Conservation (phyloP, 1,140 invertebrate species). For the Eupristina koningsbergeri region DNA sequence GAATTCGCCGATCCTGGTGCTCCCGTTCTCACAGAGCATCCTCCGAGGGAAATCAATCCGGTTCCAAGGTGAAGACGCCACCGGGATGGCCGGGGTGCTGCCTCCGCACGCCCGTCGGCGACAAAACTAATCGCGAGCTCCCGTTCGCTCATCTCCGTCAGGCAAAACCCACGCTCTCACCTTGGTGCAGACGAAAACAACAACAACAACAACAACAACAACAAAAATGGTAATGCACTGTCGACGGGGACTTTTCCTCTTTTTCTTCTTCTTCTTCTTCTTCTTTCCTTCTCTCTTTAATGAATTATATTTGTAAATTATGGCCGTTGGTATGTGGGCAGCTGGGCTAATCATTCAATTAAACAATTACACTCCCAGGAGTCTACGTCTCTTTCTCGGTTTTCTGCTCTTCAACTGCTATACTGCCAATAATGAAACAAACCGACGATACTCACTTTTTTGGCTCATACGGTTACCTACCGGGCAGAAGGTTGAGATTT, state of each 20-base stretch:
- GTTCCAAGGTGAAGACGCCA: conserved; percentile 24
- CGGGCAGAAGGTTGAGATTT: too few relatives aligned
- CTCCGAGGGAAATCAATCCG: conserved; percentile 45
- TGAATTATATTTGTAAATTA: neutral
- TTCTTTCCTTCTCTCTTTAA: too few relatives aligned
- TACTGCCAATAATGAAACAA: too few relatives aligned
- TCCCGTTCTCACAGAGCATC: neutral
- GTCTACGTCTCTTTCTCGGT: too few relatives aligned
- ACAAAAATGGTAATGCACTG: neutral
- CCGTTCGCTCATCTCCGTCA: neutral
- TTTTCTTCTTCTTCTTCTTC: too few relatives aligned
- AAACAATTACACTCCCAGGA: conserved; percentile 21
- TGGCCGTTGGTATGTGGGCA: neutral
- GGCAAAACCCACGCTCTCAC: neutral
- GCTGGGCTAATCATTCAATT: conserved; percentile 35
- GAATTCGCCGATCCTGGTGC: neutral
- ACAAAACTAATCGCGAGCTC: conserved; percentile 44
- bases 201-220: neutral
- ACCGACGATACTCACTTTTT: too few relatives aligned
- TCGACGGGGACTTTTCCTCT: neutral
- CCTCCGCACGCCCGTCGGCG: conserved; percentile 24
- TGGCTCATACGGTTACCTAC: too few relatives aligned
- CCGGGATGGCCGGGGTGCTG: neutral
- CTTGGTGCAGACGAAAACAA: too few relatives aligned
- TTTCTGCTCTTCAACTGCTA: too few relatives aligned